phyloP scores from a whole-genome alignment of 2,888 invertebrate genomes.

The Perithous albicinctus region DNA sequence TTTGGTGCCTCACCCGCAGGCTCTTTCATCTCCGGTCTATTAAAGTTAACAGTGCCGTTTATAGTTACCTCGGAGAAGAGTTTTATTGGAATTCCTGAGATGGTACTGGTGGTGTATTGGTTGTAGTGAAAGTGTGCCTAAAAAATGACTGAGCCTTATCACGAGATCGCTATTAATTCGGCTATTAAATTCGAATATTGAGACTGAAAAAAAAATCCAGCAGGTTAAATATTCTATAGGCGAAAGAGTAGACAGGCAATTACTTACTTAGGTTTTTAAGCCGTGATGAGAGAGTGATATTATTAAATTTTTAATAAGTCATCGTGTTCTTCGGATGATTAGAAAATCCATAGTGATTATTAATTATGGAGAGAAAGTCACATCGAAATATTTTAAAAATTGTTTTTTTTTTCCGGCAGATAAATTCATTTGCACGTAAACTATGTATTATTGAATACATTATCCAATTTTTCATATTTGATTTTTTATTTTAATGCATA shows the following conservation, averaged over 20 bases:
- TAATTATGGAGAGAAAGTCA: too few relatives aligned
- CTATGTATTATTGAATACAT: too few relatives aligned
- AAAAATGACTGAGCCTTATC: slow-evolving; percentile 30
- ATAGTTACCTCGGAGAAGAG: slow-evolving; percentile 28
- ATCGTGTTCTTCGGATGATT: too few relatives aligned
- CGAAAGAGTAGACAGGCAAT: background rate
- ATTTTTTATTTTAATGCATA: too few relatives aligned
- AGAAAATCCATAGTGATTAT: too few relatives aligned
- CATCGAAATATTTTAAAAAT: too few relatives aligned
- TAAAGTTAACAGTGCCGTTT: slow-evolving; percentile 64
- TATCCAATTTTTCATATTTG: too few relatives aligned
- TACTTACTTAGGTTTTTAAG: background rate
- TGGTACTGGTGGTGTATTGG: background rate
- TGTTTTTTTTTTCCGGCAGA: too few relatives aligned
- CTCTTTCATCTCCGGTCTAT: slow-evolving; percentile 56
- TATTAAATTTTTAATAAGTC: background rate
- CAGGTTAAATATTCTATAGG: slow-evolving; percentile 7
- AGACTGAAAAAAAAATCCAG: background rate
- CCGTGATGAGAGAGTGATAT: background rate
- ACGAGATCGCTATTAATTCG: slow-evolving; percentile 5
- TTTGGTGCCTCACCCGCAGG: background rate
- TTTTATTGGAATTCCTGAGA: slow-evolving; percentile 52
- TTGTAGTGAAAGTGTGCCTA: slow-evolving; percentile 3
- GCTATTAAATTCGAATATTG: slow-evolving; percentile 46
- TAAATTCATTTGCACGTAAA: too few relatives aligned